A percentile compares a stretch with the other conserved stretches of the same genome.
Conservation (phyloP, 2,113 vertebrate genomes). For the Charina bottae region DNA sequence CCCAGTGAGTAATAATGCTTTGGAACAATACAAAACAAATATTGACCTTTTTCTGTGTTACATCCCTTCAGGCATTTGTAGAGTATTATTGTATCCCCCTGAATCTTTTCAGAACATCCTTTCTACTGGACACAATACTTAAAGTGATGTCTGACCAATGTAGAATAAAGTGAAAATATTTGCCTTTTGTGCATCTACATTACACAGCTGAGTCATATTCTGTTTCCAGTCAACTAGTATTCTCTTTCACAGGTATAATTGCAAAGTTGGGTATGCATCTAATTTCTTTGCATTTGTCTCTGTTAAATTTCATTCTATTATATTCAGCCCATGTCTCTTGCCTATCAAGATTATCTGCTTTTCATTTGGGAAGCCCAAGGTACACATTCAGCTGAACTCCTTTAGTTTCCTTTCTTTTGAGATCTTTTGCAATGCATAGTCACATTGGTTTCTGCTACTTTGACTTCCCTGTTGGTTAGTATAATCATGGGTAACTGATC, state of each 20-base stretch:
- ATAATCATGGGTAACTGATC: too few relatives aligned
- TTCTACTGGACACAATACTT: not conserved
- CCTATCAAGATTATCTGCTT: not conserved
- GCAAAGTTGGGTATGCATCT: not conserved
- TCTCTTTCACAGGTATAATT: not conserved
- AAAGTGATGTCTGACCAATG: not conserved
- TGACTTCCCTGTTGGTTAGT: too few relatives aligned
- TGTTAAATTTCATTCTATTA: not conserved
- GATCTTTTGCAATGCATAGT: not conserved
- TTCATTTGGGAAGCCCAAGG: not conserved
- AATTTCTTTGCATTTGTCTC: not conserved
- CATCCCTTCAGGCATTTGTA: not conserved
- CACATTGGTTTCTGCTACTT: not conserved
- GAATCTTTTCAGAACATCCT: not conserved
- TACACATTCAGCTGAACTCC: not conserved
- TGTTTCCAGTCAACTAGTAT: not conserved
- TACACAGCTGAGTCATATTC: not conserved
- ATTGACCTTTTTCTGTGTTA: not conserved
- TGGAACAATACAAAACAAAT: not conserved
- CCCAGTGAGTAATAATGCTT: not conserved
- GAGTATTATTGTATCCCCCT: not conserved
- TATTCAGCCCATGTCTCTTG: not conserved
- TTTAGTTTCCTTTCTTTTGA: not conserved
- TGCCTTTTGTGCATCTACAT: not conserved
- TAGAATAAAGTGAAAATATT: not conserved